Conservation (phyloP, 1,140 invertebrate genomes). For the Drosophila oshimai region DNA sequence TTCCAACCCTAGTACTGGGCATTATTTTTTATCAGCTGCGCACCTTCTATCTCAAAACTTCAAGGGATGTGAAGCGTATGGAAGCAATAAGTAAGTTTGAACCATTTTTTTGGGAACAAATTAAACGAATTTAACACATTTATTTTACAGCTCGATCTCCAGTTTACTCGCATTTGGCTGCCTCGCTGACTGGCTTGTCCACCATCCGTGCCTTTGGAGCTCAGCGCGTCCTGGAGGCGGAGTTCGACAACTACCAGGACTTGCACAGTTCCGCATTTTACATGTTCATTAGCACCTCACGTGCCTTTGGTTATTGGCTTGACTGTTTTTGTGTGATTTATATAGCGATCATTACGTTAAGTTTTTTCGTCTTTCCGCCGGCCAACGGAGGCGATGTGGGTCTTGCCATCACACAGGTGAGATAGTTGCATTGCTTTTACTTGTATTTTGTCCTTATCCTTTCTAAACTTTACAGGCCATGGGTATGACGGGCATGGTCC, state of each 20-base stretch:
- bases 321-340: conserved; percentile 90
- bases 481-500: conserved; percentile 91
- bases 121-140: too few relatives aligned
- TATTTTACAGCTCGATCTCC: conserved; percentile 87
- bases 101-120: too few relatives aligned
- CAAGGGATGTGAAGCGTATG: conserved; percentile 92
- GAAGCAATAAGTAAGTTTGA: conserved; percentile 95
- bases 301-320: conserved; percentile 90
- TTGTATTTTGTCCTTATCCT: too few relatives aligned
- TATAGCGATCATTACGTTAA: conserved; percentile 87
- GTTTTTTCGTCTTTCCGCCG: conserved; percentile 87
- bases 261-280: conserved; percentile 87
- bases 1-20: conserved; percentile 88
- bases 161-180: conserved; percentile 93
- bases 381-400: conserved; percentile 89
- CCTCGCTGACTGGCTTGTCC: conserved; percentile 93
- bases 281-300: conserved; percentile 86
- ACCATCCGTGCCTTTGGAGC: conserved; percentile 94
- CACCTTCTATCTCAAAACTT: conserved; percentile 91
- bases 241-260: conserved; percentile 92
- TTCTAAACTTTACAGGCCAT: conserved; percentile 83
- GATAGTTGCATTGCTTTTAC: background rate
- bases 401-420: conserved; percentile 88
- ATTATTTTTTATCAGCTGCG: conserved; percentile 90
- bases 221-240: conserved; percentile 89